Conservation (phyloP, 2,888 invertebrate species). For the Eledone cirrhosa region DNA sequence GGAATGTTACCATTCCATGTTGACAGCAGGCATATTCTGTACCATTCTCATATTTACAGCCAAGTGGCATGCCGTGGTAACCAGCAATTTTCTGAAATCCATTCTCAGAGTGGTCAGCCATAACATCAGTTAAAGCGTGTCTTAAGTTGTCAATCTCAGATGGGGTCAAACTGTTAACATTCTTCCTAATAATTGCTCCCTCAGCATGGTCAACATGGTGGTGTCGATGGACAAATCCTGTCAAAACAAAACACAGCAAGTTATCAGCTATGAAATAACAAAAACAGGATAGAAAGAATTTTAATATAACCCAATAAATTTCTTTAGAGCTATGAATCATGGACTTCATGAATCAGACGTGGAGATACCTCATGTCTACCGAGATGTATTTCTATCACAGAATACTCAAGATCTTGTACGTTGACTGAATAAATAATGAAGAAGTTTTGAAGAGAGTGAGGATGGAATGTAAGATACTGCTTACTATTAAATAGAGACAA, state of each 20-base stretch:
- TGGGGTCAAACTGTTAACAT: conserved; percentile 36
- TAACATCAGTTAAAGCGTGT: conserved; percentile 34
- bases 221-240: not conserved
- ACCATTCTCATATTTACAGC: conserved; percentile 32
- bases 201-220: not conserved
- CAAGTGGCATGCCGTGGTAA: conserved; percentile 38
- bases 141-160: conserved; percentile 38
- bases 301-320: not conserved
- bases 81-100: conserved; percentile 29
- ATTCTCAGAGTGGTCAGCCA: conserved; percentile 32
- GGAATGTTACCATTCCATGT: conserved; percentile 42
- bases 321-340: too few relatives aligned
- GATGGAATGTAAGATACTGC: too few relatives aligned
- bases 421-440: too few relatives aligned
- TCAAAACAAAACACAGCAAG: too few relatives aligned
- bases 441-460: too few relatives aligned
- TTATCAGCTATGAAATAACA: too few relatives aligned
- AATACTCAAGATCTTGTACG: too few relatives aligned
- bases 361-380: too few relatives aligned
- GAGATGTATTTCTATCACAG: too few relatives aligned
- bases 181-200: conserved; percentile 34
- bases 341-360: too few relatives aligned
- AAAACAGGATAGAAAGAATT: not conserved
- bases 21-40: conserved; percentile 37
- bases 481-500: too few relatives aligned